Evolutionary conservation across 2,113 vertebrate genomes (phyloP), one percentile per base, ranked within the genome.

Genomic region (Lycocorax pyrrhopterus): DNA sequence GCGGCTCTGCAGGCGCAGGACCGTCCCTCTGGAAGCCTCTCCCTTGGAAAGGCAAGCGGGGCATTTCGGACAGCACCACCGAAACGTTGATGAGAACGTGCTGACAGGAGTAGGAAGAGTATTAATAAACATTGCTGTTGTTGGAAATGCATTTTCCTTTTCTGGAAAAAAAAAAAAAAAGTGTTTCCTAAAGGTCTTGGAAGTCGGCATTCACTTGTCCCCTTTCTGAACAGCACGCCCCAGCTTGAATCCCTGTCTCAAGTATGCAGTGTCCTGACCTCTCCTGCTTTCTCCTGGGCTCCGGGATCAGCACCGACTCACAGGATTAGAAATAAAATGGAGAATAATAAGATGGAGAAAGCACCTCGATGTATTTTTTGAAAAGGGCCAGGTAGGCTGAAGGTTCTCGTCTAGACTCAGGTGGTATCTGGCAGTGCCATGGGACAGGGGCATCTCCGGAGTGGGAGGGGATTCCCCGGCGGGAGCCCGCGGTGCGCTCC

Each of bases 371-470:
- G 1, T 1, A 7, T 10, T 19, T 78, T 67, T 52, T 84, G 16
- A 5, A 23, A 59, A 75, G 20, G 18, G 10, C 16, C 15, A 5
- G 53, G 13, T 51, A 59, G 64, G 27, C 22, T 17, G 12, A 25
- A 53, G 16, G 6, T 5, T 47, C 10, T n/a, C 20, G 21, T 22
- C 19, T 6, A 12, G 52, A 23, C 3, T 27, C 5, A 0, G 0
- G 30, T 16, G 0, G 18, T 19, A 8, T 5, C 21, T 37, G 68
- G 20, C 55, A 60, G 10, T 12, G 30, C 29, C 47, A 7, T 0
- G 5, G 62, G 52, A 25, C 37, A 18, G 66, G 44, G 67, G 26
- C 55, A 49, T 13, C 49, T 56, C 49, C 13, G 1, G 37, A 1
- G 1, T 7, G 33, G 62, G 37, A 73, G 26, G 18, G 68, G 7